phyloP scores from a whole-genome alignment of 30 jellyfish, hydroid and myxozoan species.

The Sanderia malayensis region DNA sequence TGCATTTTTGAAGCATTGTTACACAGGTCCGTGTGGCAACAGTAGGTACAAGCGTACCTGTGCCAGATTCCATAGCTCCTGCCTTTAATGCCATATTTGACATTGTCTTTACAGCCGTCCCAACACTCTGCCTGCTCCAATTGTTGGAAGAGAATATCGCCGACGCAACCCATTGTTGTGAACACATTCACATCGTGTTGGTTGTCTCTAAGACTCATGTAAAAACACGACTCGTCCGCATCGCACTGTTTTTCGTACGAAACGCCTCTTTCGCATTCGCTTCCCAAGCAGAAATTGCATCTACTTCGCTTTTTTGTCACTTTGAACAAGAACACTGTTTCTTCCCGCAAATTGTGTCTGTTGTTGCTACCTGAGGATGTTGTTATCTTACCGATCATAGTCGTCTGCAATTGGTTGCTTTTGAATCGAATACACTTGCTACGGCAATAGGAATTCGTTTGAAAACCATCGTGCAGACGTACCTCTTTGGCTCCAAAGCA shows the following conservation, averaged over 20 bases:
- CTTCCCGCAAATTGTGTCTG: no score
- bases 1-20: not conserved
- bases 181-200: constrained; percentile 5
- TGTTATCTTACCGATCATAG: not conserved
- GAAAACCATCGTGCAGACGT: not conserved
- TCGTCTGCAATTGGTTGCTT: not conserved
- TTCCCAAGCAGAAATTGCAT: constrained; percentile 29
- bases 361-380: not conserved
- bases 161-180: constrained; percentile 42
- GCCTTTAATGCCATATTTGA: constrained; percentile 17
- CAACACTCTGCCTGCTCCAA: constrained; percentile 28
- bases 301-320: constrained; percentile 1
- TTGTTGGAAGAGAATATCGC: constrained; percentile 33
- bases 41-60: constrained; percentile 33
- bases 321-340: not conserved
- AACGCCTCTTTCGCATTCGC: constrained; percentile 15
- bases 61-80: constrained; percentile 40
- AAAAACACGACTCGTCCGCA: constrained; percentile 26
- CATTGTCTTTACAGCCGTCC: constrained; percentile 15
- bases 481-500: constrained; percentile 5
- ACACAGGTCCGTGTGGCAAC: constrained; percentile 30
- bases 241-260: constrained; percentile 22
- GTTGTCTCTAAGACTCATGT: constrained; percentile 29
- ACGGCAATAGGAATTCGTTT: not conserved
- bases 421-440: not conserved